Evolutionary conservation across 2,797 vertebrate species (phyloP).

Genomic region (Catharus ustulatus): DNA sequence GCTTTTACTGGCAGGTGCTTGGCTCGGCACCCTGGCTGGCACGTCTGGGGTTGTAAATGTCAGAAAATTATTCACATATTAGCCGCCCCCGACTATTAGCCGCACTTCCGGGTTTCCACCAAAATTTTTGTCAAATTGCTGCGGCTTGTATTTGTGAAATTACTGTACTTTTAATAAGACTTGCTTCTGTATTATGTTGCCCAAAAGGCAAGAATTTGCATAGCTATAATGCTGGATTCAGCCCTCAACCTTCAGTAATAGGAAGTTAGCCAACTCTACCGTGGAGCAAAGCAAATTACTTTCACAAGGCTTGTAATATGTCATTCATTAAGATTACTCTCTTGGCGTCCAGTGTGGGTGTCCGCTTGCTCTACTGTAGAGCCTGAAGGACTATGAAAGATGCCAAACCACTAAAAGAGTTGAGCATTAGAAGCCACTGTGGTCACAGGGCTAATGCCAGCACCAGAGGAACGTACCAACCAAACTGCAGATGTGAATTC

Average conservation of each 20-base stretch:
- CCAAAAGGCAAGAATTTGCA: constrained; percentile 48
- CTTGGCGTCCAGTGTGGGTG: constrained; percentile 56
- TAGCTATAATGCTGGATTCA: constrained; percentile 64
- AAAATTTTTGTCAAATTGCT: too few relatives aligned
- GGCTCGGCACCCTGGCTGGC: too few relatives aligned
- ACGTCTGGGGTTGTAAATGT: too few relatives aligned
- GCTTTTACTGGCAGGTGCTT: too few relatives aligned
- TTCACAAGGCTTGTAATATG: constrained; percentile 62
- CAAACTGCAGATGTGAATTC: constrained; percentile 75
- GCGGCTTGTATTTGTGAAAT: too few relatives aligned
- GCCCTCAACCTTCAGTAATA: constrained; percentile 51
- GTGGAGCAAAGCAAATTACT: constrained; percentile 68
- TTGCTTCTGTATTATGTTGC: constrained; percentile 21
- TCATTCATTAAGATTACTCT: constrained; percentile 73
- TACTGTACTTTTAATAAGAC: constrained; percentile 11
- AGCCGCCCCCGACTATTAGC: too few relatives aligned
- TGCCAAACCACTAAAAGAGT: constrained; percentile 76
- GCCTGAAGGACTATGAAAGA: constrained; percentile 65
- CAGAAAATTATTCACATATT: too few relatives aligned
- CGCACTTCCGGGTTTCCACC: too few relatives aligned
- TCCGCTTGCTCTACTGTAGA: constrained; percentile 66
- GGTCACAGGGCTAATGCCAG: constrained; percentile 75
- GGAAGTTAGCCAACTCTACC: constrained; percentile 52
- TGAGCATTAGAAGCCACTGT: constrained; percentile 69
- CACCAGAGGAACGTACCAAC: constrained; percentile 67